Conservation (phyloP, 2,797 vertebrate genomes). For the Pygocentrus nattereri region DNA sequence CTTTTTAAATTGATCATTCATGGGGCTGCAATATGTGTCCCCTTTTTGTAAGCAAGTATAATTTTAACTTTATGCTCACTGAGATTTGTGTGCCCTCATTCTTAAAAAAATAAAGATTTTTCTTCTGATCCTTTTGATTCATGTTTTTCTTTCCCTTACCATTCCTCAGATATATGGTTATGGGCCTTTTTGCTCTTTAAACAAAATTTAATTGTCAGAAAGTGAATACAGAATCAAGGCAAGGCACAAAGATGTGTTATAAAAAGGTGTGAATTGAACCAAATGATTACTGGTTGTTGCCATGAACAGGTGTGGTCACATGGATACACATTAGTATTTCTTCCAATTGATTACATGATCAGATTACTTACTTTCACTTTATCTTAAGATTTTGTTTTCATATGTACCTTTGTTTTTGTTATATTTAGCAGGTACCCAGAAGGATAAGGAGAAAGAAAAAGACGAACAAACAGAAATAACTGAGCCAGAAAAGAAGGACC, state of each 20-base stretch:
- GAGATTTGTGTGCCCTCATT: background rate
- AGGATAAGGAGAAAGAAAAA: slow-evolving; percentile 73
- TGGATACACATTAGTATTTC: background rate
- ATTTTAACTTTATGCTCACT: no score
- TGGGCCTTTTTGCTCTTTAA: background rate
- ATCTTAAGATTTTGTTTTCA: background rate
- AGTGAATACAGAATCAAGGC: slow-evolving; percentile 45
- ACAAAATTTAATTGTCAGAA: background rate
- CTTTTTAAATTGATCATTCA: background rate
- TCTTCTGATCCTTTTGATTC: background rate
- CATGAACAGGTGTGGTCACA: background rate
- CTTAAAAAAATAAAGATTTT: slow-evolving; percentile 24
- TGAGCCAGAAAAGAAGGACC: slow-evolving; percentile 78
- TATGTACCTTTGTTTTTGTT: background rate
- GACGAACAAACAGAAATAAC: slow-evolving; percentile 63
- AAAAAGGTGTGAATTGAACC: background rate
- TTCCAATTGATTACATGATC: background rate
- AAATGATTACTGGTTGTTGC: background rate
- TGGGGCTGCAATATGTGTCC: background rate
- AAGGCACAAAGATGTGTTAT: slow-evolving; percentile 49
- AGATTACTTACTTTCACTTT: background rate
- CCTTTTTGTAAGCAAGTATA: no score
- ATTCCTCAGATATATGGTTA: background rate
- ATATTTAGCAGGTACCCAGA: slow-evolving; percentile 66
- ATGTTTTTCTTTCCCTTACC: background rate